Base-by-base conservation (phyloP, 2,113 vertebrate species). In the Thryonomys swinderianus region DNA sequence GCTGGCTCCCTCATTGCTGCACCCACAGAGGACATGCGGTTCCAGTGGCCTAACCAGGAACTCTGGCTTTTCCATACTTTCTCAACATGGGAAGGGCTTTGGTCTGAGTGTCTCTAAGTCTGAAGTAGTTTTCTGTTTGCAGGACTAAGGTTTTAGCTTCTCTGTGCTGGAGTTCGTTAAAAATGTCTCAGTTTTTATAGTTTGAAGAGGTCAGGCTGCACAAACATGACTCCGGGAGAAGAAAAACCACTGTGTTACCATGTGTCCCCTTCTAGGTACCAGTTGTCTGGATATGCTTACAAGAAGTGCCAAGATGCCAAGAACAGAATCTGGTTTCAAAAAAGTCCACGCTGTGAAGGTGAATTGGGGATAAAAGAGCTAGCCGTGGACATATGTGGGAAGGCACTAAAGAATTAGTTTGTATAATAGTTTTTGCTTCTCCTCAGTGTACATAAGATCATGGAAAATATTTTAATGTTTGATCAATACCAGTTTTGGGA, bases 321-420 rank as follows among this genome's bases (percentile, higher is more conserved):
- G 59, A 93, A 87, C 51, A 67, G 93, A 13, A 3, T 92, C 78
- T 98, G 96, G 97, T 95, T 96, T 78, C 91, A 90, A 87, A 90
- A 48, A 66, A 87, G 67, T 87, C 69, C 91, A 59, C 40, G 62
- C 51, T 98, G 97, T 96, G 17, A 95, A 96, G 91, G 97, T 97
- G 91, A 96, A 79, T 90, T 37, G 2, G 37, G 37, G 30, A 40
- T 37, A 34, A 57, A 51, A 32, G 69, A 48, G 16, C 21, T 64
- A 21, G 34, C 18, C 42, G 3, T 59, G 13, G 3, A 25, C 21
- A 3, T 45, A 71, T 16, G 37, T 7, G 5, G 2, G 9, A 32
- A 66, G 74, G 61, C 42, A 21, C 13, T 53, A 5, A 81, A 85
- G 59, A 90, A 17, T 21, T 84, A 80, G 27, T 51, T 48, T 64